phyloP scores from a whole-genome alignment of 2,888 invertebrate species.

The Scaptomyza reducta region DNA sequence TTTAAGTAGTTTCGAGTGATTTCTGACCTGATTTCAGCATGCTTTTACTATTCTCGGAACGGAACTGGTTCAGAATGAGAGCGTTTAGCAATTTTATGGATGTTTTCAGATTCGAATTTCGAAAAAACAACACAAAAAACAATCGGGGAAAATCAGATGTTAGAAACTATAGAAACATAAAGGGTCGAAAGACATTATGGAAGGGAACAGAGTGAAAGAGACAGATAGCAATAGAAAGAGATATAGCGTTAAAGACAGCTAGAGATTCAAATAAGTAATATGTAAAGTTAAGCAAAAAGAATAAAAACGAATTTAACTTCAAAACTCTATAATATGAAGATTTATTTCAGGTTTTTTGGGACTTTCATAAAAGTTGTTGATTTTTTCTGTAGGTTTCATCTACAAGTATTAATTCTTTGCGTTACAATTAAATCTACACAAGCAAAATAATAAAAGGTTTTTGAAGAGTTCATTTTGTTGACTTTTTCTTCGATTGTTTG shows the following conservation, averaged over 20 bases:
- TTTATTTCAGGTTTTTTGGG: conserved; percentile 15
- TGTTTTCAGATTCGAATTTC: conserved; percentile 5
- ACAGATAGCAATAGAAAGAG: background rate
- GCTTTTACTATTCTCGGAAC: conserved; percentile 33
- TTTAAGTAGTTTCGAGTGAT: background rate
- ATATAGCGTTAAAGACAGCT: conserved; percentile 4
- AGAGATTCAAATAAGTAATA: conserved; percentile 9
- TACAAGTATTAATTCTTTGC: conserved; percentile 74
- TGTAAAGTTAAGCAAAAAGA: conserved; percentile 12
- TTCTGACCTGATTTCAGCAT: conserved; percentile 23
- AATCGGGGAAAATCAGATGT: conserved; percentile 5
- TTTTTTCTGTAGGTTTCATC: conserved; percentile 22
- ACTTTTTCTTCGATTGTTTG: conserved; percentile 11
- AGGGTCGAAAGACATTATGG: background rate
- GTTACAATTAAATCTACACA: conserved; percentile 82
- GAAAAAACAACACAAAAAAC: conserved; percentile 14
- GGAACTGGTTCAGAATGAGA: conserved; percentile 15
- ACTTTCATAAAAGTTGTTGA: conserved; percentile 8
- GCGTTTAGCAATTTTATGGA: conserved; percentile 4
- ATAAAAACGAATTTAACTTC: conserved; percentile 18
- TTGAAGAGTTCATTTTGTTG: conserved; percentile 1
- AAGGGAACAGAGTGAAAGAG: conserved; percentile 2
- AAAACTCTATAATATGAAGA: conserved; percentile 5
- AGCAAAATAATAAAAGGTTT: conserved; percentile 73
- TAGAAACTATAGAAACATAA: conserved; percentile 18